These are phyloP conservation scores for Entomobrya multifasciata DNA, from an alignment of 2,888 invertebrate species.

Conservation along the genomic window DNA sequence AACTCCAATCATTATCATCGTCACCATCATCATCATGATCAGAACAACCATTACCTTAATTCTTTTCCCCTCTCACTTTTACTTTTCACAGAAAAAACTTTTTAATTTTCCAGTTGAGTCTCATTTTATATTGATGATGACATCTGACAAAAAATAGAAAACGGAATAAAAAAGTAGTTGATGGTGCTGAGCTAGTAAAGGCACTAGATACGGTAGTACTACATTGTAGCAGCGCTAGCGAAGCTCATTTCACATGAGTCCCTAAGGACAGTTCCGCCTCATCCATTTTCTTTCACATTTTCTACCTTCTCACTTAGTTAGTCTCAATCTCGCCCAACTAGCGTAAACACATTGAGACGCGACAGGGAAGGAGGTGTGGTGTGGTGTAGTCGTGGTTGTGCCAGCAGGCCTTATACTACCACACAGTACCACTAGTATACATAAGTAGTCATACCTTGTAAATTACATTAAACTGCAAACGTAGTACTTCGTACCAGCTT, in stretches of 20 bases:
- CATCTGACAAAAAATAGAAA: constrained; percentile 60
- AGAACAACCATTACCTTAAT: not conserved
- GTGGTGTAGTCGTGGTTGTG: constrained; percentile 51
- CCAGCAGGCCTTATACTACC: constrained; percentile 22
- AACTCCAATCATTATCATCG: constrained; percentile 16
- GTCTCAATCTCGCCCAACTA: constrained; percentile 67
- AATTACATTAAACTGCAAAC: constrained; percentile 63
- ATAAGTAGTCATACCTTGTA: constrained; percentile 54
- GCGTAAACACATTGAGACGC: constrained; percentile 68
- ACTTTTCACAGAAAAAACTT: constrained; percentile 51
- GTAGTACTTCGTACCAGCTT: not conserved
- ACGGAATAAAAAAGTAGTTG: not conserved
- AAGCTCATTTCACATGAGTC: constrained; percentile 69
- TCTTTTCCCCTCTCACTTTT: not conserved
- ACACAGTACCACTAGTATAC: not conserved
- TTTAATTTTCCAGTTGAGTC: constrained; percentile 71
- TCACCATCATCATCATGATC: not conserved
- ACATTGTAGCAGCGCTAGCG: not conserved
- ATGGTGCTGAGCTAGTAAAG: constrained; percentile 20
- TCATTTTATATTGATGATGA: constrained; percentile 67
- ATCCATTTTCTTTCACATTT: constrained; percentile 71
- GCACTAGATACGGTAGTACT: not conserved
- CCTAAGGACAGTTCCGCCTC: constrained; percentile 69
- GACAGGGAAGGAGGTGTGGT: constrained; percentile 63
- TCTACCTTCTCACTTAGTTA: constrained; percentile 72